A percentile compares a stretch with the other conserved stretches of the same genome.
Evolutionary conservation across 2,113 vertebrate species (phyloP).

Genomic region (Cephalopterus ornatus): DNA sequence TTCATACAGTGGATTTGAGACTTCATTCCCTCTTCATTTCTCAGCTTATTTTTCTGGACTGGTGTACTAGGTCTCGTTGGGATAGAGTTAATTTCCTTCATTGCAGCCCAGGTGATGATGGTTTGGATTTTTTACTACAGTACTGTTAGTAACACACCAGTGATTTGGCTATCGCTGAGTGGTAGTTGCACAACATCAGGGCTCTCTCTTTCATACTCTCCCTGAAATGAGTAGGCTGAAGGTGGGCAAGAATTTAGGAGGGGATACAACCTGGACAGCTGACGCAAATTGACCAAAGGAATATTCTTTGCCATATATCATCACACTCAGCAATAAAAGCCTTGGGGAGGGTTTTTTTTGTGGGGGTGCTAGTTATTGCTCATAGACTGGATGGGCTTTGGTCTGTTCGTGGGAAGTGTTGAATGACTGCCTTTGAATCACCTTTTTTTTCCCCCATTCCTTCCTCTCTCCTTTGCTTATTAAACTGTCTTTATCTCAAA

Average conservation of each 20-base stretch:
- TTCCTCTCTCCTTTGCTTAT: neutral
- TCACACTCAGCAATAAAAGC: neutral
- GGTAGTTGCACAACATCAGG: neutral
- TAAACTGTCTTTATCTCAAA: neutral
- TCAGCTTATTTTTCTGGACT: neutral
- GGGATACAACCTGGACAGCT: neutral
- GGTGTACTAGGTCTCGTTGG: neutral
- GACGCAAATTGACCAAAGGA: rapidly evolving
- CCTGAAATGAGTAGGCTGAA: neutral
- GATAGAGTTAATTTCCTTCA: neutral
- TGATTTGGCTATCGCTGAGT: neutral
- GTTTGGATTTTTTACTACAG: neutral
- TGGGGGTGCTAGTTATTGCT: neutral
- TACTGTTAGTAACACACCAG: neutral
- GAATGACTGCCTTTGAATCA: neutral
- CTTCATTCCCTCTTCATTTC: neutral
- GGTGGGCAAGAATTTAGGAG: neutral
- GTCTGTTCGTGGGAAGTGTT: neutral
- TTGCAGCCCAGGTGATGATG: neutral
- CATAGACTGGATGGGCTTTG: neutral
- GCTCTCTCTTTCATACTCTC: neutral
- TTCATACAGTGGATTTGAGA: neutral
- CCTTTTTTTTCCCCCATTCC: neutral
- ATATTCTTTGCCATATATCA: neutral
- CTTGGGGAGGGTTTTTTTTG: rapidly evolving